Evolutionary conservation across 2,888 invertebrate genomes (phyloP).

Genomic region (Leucania comma): DNA sequence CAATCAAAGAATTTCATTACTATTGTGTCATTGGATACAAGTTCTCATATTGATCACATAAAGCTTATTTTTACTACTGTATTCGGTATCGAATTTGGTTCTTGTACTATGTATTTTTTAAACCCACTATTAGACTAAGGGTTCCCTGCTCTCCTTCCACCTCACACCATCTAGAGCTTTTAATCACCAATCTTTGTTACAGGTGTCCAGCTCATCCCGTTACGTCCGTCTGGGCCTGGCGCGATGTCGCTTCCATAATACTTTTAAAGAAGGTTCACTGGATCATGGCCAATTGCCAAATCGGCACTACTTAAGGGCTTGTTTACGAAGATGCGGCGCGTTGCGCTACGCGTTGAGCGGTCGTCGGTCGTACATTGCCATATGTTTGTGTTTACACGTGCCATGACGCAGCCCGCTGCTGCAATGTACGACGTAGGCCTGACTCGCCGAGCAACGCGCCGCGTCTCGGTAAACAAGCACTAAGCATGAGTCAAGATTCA

Average conservation of each 20-base stretch:
- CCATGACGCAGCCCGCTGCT: no score
- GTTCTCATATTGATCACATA: constrained; percentile 56
- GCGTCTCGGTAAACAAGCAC: no score
- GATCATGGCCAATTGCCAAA: not conserved
- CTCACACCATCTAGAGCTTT: not conserved
- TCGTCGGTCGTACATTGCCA: no score
- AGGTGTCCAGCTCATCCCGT: not conserved
- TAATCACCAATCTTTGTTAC: not conserved
- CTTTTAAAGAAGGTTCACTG: no score
- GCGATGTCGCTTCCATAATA: not conserved
- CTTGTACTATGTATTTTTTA: not conserved
- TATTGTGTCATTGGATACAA: constrained; percentile 70
- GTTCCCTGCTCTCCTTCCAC: not conserved
- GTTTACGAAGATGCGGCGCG: no score
- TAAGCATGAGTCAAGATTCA: not conserved
- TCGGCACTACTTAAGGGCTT: no score
- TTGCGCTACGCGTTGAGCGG: no score
- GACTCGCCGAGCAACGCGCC: no score
- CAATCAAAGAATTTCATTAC: constrained; percentile 72
- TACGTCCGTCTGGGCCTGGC: not conserved
- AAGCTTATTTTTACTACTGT: constrained; percentile 9
- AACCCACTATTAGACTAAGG: not conserved
- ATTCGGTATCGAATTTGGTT: not conserved
- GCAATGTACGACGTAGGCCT: no score
- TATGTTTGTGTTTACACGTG: no score